phyloP scores from a whole-genome alignment of 2,797 vertebrate genomes.

The Ptychobarbus kaznakovi region DNA sequence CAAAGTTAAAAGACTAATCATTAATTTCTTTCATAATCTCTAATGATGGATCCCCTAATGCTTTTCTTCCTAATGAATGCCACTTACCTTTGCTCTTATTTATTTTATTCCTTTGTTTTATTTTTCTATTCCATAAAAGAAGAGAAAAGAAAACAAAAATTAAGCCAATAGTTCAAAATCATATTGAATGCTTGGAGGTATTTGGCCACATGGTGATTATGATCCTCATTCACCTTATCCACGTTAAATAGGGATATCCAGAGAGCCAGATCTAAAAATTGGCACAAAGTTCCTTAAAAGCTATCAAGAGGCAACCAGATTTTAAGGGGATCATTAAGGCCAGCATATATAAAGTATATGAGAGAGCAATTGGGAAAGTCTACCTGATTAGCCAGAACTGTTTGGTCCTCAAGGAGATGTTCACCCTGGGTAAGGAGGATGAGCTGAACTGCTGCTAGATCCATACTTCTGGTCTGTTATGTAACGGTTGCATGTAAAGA shows the following conservation, averaged over 20 bases:
- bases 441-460: background rate
- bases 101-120: background rate
- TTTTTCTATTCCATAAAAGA: background rate
- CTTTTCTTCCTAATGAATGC: background rate
- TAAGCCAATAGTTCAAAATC: background rate
- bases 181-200: background rate
- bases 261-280: background rate
- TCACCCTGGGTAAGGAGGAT: background rate
- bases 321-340: background rate
- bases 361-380: background rate
- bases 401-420: background rate
- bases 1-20: constrained; percentile 15
- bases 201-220: background rate
- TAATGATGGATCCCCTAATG: constrained; percentile 1
- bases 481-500: background rate
- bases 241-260: background rate
- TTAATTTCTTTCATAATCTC: constrained; percentile 32
- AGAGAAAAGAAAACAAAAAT: background rate
- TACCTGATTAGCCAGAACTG: background rate
- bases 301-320: background rate
- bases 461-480: background rate
- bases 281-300: background rate
- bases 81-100: background rate
- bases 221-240: background rate
- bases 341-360: background rate